Evolutionary conservation across 2,797 vertebrate species (phyloP).

Genomic region (Carduelis carduelis): DNA sequence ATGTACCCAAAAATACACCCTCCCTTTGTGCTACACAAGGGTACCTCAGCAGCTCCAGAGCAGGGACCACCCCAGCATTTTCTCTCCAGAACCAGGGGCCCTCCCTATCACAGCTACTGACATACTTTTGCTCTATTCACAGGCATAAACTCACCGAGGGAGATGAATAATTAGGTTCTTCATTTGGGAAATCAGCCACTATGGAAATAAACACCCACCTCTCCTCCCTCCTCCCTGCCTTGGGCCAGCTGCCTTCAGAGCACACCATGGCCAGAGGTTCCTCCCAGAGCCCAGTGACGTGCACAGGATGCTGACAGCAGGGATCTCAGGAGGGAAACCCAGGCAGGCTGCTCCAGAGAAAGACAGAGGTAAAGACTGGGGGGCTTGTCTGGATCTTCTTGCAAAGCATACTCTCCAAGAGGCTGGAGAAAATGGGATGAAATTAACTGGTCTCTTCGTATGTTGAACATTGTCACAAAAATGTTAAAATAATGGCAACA

Average conservation of each 20-base stretch:
- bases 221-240: neutral
- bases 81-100: neutral
- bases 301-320: neutral
- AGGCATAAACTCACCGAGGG: neutral
- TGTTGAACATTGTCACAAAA: neutral
- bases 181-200: neutral
- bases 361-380: neutral
- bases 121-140: neutral
- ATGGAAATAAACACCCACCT: neutral
- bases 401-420: fast-evolving
- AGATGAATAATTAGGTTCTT: neutral
- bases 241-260: neutral
- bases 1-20: conserved; percentile 41
- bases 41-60: neutral
- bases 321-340: neutral
- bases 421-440: neutral
- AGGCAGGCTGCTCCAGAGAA: neutral
- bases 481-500: neutral
- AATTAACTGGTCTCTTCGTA: neutral
- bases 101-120: neutral
- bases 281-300: fast-evolving
- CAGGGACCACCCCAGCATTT: neutral
- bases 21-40: conserved; percentile 24
- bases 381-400: neutral
- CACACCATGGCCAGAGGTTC: neutral